A percentile compares a stretch with the other conserved stretches of the same genome.
Conservation (phyloP, 2,113 vertebrate species). For the Heloderma charlesbogerti region DNA sequence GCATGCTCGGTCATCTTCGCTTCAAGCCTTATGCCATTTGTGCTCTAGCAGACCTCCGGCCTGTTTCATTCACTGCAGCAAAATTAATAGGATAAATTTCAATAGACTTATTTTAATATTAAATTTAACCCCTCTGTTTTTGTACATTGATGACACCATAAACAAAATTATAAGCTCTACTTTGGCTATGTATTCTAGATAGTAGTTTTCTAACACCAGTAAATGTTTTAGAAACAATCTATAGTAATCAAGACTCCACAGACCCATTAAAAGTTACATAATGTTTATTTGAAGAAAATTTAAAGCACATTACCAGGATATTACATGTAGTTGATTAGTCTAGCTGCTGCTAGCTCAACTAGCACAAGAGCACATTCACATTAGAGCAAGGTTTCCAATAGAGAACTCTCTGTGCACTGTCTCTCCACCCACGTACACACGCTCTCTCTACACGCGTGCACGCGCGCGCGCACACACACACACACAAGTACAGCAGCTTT, state of each 20-base stretch:
- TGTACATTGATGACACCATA: background rate
- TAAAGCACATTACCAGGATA: background rate
- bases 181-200: background rate
- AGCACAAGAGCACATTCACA: background rate
- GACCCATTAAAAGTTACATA: background rate
- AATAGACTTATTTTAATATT: background rate
- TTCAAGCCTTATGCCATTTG: background rate
- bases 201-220: background rate
- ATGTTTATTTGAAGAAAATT: conserved; percentile 29
- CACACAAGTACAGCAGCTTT: background rate
- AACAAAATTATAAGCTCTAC: too few species aligned
- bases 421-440: too few species aligned
- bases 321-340: background rate
- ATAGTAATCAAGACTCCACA: background rate
- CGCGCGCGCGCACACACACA: background rate
- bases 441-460: background rate
- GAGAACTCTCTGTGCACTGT: background rate
- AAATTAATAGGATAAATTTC: too few species aligned
- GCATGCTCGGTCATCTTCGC: too few species aligned
- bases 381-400: background rate
- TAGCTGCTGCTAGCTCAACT: background rate
- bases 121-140: background rate
- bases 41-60: too few species aligned
- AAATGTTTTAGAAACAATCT: background rate
- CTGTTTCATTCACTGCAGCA: too few species aligned